These are phyloP conservation scores for Trichonephila clavipes DNA, from an alignment of 1,140 invertebrate species.

Conservation along the genomic window DNA sequence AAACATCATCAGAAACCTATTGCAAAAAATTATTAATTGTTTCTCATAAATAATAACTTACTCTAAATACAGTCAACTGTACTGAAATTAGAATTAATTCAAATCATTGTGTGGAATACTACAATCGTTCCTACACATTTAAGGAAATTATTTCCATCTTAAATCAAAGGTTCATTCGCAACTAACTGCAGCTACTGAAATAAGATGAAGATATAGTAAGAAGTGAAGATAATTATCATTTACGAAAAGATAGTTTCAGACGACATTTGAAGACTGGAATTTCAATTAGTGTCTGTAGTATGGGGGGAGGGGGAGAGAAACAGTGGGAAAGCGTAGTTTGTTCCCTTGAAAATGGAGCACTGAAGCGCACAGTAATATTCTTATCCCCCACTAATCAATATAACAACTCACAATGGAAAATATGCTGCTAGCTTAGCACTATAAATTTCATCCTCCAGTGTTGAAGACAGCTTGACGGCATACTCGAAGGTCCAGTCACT, in stretches of 20 bases:
- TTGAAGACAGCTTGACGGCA: slow-evolving; percentile 13
- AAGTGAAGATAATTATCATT: slow-evolving; percentile 39
- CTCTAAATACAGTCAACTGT: neutral
- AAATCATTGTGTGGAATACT: neutral
- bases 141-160: neutral
- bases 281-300: slow-evolving; percentile 38
- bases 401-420: slow-evolving; percentile 38
- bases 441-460: slow-evolving; percentile 28
- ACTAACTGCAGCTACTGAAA: neutral
- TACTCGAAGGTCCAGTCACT: slow-evolving; percentile 23
- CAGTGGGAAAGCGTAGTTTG: neutral
- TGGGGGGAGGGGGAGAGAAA: neutral
- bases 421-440: slow-evolving; percentile 30
- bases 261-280: slow-evolving; percentile 37
- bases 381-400: slow-evolving; percentile 31
- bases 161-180: slow-evolving; percentile 1
- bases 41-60: neutral
- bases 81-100: neutral
- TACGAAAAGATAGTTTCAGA: slow-evolving; percentile 26
- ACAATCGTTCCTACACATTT: neutral
- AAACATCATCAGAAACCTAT: neutral
- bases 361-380: neutral
- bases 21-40: neutral
- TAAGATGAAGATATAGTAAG: slow-evolving; percentile 24
- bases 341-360: neutral